Evolutionary conservation across 2,797 vertebrate species (phyloP), one percentile per base, ranked within the genome.

Genomic region (Galagoides demidoff): DNA sequence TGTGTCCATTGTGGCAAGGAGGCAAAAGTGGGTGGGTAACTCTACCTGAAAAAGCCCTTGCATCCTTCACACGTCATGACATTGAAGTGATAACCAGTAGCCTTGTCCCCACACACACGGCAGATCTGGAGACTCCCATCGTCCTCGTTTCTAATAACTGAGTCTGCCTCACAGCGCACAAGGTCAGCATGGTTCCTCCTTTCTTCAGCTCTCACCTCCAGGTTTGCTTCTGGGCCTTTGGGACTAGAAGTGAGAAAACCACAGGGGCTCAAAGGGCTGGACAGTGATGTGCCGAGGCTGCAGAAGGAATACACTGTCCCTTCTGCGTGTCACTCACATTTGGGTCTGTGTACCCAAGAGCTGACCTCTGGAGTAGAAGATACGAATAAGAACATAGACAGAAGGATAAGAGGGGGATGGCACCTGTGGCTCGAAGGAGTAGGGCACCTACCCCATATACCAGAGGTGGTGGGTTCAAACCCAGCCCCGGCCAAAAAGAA

Each of bases 21-120:
- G 14, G 59, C 29, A 49, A 71, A 25, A 43, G 66, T 1, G 31
- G 73, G 14, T 34, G 64, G 29, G 39, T 61, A 17, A 89, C 82
- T 84, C 1, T 97, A 98, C 97, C 97, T 97, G 96, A 98, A 98
- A 82, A 98, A 98, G 52, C 97, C 97, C 89, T 98, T 98, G 97
- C 97, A 98, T 82, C 97, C 97, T 96, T 98, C 97, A 79, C 97
- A 98, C 0, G 97, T 96, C 95, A 98, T 92, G 90, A 97, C 97
- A 12, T 97, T 97, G 96, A 98, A 98, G 76, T 98, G 97, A 59
- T 98, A 97, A 34, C 97, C 97, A 66, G 97, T 97, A 37, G 97
- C 97, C 84, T 94, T 98, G 86, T 98, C 97, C 73, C 97, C 97
- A 57, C 97, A 98, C 3, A 98, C 97, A 45, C 97, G 97, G 88